phyloP scores from a whole-genome alignment of 2,888 invertebrate species.

The Ochropleura plecta region DNA sequence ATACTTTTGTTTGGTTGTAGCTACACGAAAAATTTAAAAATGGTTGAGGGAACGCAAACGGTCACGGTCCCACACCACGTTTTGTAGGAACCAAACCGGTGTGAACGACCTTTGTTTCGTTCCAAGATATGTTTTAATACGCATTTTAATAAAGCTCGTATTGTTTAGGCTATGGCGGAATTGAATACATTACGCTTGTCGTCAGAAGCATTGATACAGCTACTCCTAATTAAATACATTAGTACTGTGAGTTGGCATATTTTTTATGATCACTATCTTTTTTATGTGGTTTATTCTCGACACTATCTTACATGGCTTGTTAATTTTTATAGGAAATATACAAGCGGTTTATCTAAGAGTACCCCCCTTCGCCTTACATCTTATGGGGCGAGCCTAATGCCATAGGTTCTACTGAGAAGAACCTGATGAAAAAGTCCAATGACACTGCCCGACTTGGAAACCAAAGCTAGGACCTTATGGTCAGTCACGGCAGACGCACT shows the following conservation, averaged over 20 bases:
- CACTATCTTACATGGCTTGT: neutral
- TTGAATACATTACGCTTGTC: constrained; percentile 82
- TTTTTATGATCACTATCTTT: constrained; percentile 2
- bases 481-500: no score
- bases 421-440: no score
- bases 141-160: constrained; percentile 87
- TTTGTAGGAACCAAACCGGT: constrained; percentile 77
- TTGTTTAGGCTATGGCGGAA: constrained; percentile 82
- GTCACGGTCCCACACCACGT: constrained; percentile 83
- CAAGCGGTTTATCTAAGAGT: no score
- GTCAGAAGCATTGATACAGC: constrained; percentile 64
- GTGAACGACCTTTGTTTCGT: constrained; percentile 86
- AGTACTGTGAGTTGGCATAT: constrained; percentile 23
- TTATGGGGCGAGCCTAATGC: no score
- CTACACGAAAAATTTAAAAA: constrained; percentile 69
- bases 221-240: constrained; percentile 48
- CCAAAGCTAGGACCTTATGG: neutral
- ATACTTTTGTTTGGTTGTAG: constrained; percentile 66
- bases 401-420: no score
- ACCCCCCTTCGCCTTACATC: no score
- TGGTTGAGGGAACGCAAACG: constrained; percentile 74
- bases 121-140: constrained; percentile 86
- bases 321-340: neutral
- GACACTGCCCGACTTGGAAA: no score
- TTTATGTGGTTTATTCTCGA: neutral